A percentile compares a stretch with the other conserved stretches of the same genome.
These are phyloP conservation scores for Mizuhopecten yessoensis DNA, from an alignment of 1,140 invertebrate species.

Conservation along the genomic window DNA sequence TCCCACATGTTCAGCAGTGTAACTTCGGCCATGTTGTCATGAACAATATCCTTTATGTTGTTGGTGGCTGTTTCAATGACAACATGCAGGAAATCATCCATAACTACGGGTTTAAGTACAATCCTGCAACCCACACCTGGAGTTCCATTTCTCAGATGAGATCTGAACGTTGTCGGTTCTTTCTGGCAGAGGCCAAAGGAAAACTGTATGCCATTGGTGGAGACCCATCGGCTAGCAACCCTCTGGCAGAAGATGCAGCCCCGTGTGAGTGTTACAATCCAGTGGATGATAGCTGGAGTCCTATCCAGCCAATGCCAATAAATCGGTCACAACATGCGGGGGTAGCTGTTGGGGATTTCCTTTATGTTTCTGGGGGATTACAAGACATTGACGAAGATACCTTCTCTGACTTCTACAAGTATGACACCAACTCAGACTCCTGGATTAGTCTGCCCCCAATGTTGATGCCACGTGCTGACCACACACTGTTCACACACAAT, in stretches of 20 bases:
- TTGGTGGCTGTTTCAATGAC: conserved; percentile 89
- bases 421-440: conserved; percentile 85
- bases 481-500: conserved; percentile 87
- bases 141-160: conserved; percentile 89
- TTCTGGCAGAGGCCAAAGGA: conserved; percentile 87
- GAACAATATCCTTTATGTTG: conserved; percentile 89
- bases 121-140: conserved; percentile 87
- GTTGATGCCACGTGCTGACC: conserved; percentile 88
- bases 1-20: conserved; percentile 90
- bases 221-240: conserved; percentile 66
- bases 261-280: conserved; percentile 88
- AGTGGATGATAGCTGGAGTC: conserved; percentile 86
- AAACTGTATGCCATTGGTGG: conserved; percentile 89
- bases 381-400: conserved; percentile 85
- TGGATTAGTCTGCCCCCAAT: conserved; percentile 87
- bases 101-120: conserved; percentile 90
- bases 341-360: conserved; percentile 83
- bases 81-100: conserved; percentile 88
- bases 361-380: conserved; percentile 87
- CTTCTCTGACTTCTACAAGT: conserved; percentile 86
- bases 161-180: conserved; percentile 89
- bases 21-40: conserved; percentile 90
- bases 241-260: conserved; percentile 82
- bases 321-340: conserved; percentile 88
- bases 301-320: conserved; percentile 86